Evolutionary conservation across 2,113 vertebrate genomes (phyloP).

Genomic region (Pseudorasbora parva): DNA sequence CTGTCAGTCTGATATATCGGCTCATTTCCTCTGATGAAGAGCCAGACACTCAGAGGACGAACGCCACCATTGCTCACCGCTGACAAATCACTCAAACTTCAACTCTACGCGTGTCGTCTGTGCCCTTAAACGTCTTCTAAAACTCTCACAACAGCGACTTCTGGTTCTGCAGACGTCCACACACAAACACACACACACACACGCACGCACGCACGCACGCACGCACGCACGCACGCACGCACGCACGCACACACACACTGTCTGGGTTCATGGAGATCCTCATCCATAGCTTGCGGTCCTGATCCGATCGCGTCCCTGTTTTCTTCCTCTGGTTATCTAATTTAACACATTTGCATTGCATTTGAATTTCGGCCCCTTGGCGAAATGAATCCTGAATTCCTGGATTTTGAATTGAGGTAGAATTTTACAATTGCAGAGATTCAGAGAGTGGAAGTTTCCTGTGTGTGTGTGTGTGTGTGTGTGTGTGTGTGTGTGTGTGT

Average conservation of each 20-base stretch:
- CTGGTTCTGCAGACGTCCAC: background rate
- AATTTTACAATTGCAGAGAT: background rate
- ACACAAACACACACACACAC: background rate
- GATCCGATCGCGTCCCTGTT: background rate
- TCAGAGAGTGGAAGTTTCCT: background rate
- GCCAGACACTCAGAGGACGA: slow-evolving; percentile 53
- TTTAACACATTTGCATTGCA: background rate
- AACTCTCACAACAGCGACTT: background rate
- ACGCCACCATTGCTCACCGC: background rate
- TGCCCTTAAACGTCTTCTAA: slow-evolving; percentile 39
- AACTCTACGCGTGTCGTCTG: slow-evolving; percentile 30
- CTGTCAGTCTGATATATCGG: slow-evolving; percentile 58
- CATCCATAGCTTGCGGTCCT: background rate
- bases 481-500: too few relatives aligned
- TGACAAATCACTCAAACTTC: slow-evolving; percentile 36
- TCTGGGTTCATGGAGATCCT: background rate
- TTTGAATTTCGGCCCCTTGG: background rate
- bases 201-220: background rate
- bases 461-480: too few relatives aligned
- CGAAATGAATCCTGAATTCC: background rate
- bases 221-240: background rate
- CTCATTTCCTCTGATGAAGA: slow-evolving; percentile 56
- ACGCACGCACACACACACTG: too few relatives aligned
- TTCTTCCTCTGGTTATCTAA: background rate
- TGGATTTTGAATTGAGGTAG: background rate